Evolutionary conservation across 1,140 invertebrate species (phyloP).

Genomic region (Pseudachorutes palmiensis): DNA sequence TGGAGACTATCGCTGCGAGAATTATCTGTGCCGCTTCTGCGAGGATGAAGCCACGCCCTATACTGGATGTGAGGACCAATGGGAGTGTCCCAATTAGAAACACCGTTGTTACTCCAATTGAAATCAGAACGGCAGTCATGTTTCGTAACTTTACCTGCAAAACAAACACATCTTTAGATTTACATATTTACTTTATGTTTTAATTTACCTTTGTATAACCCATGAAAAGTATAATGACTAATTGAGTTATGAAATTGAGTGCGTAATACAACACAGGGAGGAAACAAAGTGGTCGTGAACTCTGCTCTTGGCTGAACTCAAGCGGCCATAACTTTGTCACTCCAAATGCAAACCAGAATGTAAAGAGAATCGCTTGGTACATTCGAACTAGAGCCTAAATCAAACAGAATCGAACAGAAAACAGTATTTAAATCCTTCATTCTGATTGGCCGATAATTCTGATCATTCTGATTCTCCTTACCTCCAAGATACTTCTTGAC

Average conservation of each 20-base stretch:
- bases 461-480: background rate
- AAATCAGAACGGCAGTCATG: background rate
- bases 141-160: background rate
- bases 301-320: background rate
- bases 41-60: background rate
- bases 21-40: background rate
- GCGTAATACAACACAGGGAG: background rate
- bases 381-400: background rate
- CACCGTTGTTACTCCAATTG: background rate
- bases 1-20: background rate
- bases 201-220: background rate
- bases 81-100: background rate
- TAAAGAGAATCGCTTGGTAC: background rate
- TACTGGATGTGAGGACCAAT: background rate
- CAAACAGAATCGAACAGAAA: background rate
- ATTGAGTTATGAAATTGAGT: background rate
- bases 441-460: no score
- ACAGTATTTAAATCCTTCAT: background rate
- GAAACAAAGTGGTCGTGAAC: background rate
- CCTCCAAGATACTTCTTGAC: background rate
- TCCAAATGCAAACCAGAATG: constrained; percentile 2
- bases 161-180: background rate
- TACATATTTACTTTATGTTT: background rate
- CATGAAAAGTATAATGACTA: background rate
- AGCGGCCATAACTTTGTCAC: background rate